Evolutionary conservation across 2,113 vertebrate species (phyloP), one percentile per base, ranked within the genome.

Genomic region (Cryptotis parvus): DNA sequence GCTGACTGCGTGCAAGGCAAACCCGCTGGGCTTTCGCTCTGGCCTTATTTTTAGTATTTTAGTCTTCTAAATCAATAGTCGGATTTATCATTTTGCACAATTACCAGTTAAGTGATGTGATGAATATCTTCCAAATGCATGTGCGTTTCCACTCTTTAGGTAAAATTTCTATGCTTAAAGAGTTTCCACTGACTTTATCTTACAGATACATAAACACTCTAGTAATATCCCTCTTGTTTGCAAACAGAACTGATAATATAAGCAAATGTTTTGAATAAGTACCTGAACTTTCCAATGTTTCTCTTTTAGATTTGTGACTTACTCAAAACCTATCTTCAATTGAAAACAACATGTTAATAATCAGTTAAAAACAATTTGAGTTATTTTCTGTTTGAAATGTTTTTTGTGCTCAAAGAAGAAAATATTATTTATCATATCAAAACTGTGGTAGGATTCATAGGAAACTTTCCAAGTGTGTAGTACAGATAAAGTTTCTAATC

Each of bases 401-500:
- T 93, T 95, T 93, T 94, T n/a, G 78, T 72, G 72, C 33, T 90
- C 43, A 41, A 76, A 88, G 66, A 92, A 91, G 35, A 76, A 94
- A 92, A 74, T n/a, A 78, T 88, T 85, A 80, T 66, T 92, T 85
- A 87, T 88, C 75, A 9, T 84, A 81, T 96, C 88, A 92, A 63
- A 29, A 68, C 70, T 68, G 9, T 85, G n/a, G 45, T 37, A 45
- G 78, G 75, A 68, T 75, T 55, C 87, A 5, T 90, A 73, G 76
- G 52, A 87, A 95, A 87, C 15, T 76, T 92, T 76, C 65, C 82
- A 84, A 85, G 75, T 76, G 85, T 76, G n/a, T 9, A 11, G 33
- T 75, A 45, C 61, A 79, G 91, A 90, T 95, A 90, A 91, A 89
- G 72, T 88, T 85, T 82, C 77, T 84, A 89, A 94, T 95, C 90